Conservation (phyloP, 2,888 invertebrate species). For the Anticlea derivata region DNA sequence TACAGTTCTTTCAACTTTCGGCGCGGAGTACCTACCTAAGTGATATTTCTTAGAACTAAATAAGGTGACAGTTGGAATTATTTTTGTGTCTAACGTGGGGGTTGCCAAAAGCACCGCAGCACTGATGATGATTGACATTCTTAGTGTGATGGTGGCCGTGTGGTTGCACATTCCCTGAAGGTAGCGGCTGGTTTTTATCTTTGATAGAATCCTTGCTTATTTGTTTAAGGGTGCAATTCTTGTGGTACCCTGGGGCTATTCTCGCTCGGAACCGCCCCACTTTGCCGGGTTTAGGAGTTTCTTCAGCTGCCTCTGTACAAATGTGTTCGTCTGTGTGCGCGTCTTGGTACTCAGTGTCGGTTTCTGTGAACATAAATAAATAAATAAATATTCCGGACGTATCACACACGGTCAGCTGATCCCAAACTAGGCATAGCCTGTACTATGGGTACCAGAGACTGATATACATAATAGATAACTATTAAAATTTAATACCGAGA, state of each 20-base stretch:
- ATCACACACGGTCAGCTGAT: too few species aligned
- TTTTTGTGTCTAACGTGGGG: constrained; percentile 77
- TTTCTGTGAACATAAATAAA: constrained; percentile 51
- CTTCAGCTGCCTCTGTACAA: constrained; percentile 52
- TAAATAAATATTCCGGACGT: too few species aligned
- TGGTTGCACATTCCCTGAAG: constrained; percentile 55
- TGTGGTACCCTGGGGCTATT: constrained; percentile 70
- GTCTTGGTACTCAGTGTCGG: constrained; percentile 72
- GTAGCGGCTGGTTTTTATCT: constrained; percentile 47
- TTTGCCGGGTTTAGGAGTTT: constrained; percentile 60
- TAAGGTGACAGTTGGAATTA: constrained; percentile 68
- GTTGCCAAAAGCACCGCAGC: constrained; percentile 79
- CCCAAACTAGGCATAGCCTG: too few species aligned
- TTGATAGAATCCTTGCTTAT: constrained; percentile 57
- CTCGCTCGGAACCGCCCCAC: constrained; percentile 68
- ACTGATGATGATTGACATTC: constrained; percentile 76
- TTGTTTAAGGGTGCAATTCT: constrained; percentile 54
- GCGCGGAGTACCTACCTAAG: constrained; percentile 2
- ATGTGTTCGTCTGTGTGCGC: constrained; percentile 53
- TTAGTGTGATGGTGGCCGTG: constrained; percentile 76
- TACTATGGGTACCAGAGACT: too few species aligned
- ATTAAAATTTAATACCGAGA: too few species aligned
- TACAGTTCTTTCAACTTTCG: too few species aligned
- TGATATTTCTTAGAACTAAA: constrained; percentile 47
- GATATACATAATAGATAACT: too few species aligned